Percentiles rank a stretch among this genome's conserved stretches.
phyloP scores from a whole-genome alignment of 2,797 vertebrate species.

The Hylomyscus alleni region DNA sequence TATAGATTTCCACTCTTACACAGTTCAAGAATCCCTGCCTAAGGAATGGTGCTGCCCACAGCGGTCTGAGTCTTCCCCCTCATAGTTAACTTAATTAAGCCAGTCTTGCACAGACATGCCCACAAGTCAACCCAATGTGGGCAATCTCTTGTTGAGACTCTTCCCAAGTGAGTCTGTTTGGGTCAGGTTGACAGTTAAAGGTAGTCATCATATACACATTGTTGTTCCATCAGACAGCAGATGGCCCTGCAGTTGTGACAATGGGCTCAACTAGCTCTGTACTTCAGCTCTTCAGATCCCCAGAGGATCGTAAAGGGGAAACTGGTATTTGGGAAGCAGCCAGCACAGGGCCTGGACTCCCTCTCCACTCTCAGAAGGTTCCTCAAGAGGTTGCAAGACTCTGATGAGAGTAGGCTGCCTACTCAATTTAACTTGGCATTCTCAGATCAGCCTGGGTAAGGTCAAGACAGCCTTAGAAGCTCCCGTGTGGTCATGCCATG shows the following conservation, averaged over 20 bases:
- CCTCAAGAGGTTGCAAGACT: neutral
- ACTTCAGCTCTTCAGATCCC: neutral
- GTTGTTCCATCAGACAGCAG: neutral
- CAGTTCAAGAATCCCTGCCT: neutral
- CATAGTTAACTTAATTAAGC: neutral
- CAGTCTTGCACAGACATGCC: neutral
- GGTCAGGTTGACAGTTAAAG: neutral
- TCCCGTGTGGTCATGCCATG: neutral
- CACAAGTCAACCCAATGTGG: neutral
- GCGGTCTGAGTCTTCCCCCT: too few species aligned
- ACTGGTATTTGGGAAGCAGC: neutral
- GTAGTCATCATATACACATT: neutral
- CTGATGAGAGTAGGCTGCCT: neutral
- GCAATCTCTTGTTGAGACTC: neutral
- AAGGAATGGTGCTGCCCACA: neutral
- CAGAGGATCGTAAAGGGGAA: neutral
- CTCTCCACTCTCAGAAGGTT: neutral
- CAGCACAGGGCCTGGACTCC: neutral
- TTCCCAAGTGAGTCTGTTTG: neutral
- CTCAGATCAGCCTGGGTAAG: neutral
- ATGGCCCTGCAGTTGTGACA: neutral
- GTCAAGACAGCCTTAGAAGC: neutral
- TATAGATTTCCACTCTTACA: neutral
- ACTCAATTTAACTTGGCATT: neutral
- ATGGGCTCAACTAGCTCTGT: neutral